Conservation (phyloP, 2,888 invertebrate genomes). For the Spodoptera littoralis region DNA sequence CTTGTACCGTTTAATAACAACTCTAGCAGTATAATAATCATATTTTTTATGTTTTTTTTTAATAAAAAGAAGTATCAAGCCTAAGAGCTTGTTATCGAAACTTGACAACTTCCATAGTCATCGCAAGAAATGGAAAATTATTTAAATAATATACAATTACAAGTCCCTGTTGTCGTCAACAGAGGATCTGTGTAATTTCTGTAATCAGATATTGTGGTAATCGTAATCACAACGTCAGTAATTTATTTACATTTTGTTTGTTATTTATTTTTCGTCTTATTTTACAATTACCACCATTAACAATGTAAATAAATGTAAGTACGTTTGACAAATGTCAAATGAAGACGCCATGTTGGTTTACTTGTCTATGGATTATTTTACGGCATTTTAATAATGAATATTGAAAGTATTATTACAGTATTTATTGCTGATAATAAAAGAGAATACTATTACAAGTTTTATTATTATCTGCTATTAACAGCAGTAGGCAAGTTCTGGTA, state of each 20-base stretch:
- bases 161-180: constrained; percentile 36
- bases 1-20: too few relatives aligned
- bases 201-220: constrained; percentile 44
- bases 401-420: background rate
- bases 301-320: too few relatives aligned
- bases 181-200: constrained; percentile 50
- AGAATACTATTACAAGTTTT: constrained; percentile 6
- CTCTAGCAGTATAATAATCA: too few relatives aligned
- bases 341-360: too few relatives aligned
- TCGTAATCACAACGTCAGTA: constrained; percentile 34
- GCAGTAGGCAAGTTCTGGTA: constrained; percentile 2
- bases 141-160: constrained; percentile 47
- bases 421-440: background rate
- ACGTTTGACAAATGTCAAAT: too few relatives aligned
- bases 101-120: constrained; percentile 15
- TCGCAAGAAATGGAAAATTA: constrained; percentile 49
- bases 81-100: constrained; percentile 2
- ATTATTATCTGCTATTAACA: background rate
- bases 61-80: constrained; percentile 2
- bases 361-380: background rate
- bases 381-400: background rate
- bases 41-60: background rate
- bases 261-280: constrained; percentile 32
- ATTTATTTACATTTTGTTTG: constrained; percentile 33
- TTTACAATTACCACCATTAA: background rate